Conservation (phyloP, 2,888 invertebrate genomes). For the Nebria salina region DNA sequence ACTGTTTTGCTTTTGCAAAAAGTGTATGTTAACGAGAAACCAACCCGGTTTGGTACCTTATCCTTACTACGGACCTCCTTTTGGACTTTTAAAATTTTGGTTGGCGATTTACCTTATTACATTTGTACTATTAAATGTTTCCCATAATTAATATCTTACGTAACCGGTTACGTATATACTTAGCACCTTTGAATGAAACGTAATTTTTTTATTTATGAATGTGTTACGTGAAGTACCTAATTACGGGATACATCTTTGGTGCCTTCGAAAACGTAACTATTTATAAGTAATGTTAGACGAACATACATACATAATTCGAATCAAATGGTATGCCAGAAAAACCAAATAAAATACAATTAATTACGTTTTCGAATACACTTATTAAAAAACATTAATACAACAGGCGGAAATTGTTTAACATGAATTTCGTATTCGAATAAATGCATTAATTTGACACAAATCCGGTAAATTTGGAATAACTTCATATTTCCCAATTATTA, state of each 20-base stretch:
- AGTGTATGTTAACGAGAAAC: too few relatives aligned
- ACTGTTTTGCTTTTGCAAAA: too few relatives aligned
- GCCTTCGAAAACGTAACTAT: neutral
- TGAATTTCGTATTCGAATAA: neutral
- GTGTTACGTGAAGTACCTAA: neutral
- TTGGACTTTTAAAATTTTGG: neutral
- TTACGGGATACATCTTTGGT: neutral
- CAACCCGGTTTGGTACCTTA: too few relatives aligned
- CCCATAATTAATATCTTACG: neutral
- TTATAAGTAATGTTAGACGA: neutral
- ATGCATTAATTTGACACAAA: too few relatives aligned
- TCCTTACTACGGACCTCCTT: too few relatives aligned
- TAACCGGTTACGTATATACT: neutral
- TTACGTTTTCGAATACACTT: neutral
- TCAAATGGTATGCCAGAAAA: too few relatives aligned
- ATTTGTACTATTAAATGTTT: too few relatives aligned
- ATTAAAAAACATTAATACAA: neutral
- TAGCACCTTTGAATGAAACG: neutral
- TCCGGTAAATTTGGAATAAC: too few relatives aligned
- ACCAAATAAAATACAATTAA: neutral
- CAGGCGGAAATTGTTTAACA: neutral
- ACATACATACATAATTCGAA: too few relatives aligned
- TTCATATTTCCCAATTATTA: too few relatives aligned
- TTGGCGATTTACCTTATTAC: neutral
- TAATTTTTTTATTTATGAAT: neutral